Evolutionary conservation across 2,113 vertebrate genomes (phyloP).

Genomic region (Notothenia coriiceps): DNA sequence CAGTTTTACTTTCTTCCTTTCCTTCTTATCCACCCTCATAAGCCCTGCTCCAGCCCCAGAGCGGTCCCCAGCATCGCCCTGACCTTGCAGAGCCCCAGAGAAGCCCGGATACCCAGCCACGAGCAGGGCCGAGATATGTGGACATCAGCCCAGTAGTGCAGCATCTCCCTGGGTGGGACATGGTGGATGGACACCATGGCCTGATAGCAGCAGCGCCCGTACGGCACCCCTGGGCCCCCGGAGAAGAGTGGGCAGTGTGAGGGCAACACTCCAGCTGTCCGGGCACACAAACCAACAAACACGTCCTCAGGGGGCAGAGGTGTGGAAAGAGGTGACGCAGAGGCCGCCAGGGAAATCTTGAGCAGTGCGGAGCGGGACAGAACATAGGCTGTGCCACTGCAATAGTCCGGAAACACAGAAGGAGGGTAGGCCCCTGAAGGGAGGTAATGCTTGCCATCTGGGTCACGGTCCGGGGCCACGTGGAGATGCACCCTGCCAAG

Average conservation of each 20-base stretch:
- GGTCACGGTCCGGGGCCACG: constrained; percentile 82
- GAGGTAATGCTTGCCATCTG: constrained; percentile 83
- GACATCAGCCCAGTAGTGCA: constrained; percentile 83
- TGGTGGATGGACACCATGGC: constrained; percentile 88
- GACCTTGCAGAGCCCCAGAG: constrained; percentile 86
- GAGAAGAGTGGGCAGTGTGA: constrained; percentile 87
- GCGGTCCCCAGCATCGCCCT: constrained; percentile 72
- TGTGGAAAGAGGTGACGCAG: constrained; percentile 65
- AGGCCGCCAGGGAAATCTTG: constrained; percentile 84
- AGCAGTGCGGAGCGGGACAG: constrained; percentile 85
- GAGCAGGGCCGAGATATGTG: constrained; percentile 79
- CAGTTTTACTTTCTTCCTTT: neutral
- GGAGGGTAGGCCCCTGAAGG: constrained; percentile 79
- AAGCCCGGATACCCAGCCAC: constrained; percentile 77
- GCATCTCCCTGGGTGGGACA: constrained; percentile 82
- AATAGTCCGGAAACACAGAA: constrained; percentile 88
- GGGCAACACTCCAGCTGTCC: constrained; percentile 84
- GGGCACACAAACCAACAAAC: constrained; percentile 89
- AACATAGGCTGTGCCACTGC: constrained; percentile 90
- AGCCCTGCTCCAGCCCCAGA: constrained; percentile 63
- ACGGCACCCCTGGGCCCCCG: constrained; percentile 83
- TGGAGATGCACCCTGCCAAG: constrained; percentile 88
- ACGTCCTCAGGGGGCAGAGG: constrained; percentile 88
- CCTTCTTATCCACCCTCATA: constrained; percentile 25
- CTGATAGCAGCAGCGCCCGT: constrained; percentile 89